A percentile compares a stretch with the other conserved stretches of the same genome.
These are phyloP conservation scores for Sthenelais limicola DNA, from an alignment of 2,888 invertebrate species.

Conservation along the genomic window DNA sequence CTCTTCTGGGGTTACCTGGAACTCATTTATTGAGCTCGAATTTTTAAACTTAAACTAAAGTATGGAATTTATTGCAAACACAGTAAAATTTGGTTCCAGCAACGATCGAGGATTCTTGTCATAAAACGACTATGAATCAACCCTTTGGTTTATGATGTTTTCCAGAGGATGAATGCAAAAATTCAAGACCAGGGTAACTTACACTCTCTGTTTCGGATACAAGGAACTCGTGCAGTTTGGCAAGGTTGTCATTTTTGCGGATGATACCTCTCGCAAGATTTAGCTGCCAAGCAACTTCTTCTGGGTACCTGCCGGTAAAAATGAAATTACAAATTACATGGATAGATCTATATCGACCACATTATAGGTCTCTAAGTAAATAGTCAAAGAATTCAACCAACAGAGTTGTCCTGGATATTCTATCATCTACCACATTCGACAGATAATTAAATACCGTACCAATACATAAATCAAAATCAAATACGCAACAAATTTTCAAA, in stretches of 20 bases:
- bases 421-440: neutral
- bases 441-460: neutral
- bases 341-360: no score
- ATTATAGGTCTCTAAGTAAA: no score
- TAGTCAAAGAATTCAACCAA: neutral
- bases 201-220: conserved; percentile 92
- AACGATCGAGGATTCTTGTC: no score
- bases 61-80: no score
- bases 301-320: conserved; percentile 82
- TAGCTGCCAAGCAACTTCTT: conserved; percentile 92
- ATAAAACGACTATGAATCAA: no score
- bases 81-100: no score
- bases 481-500: neutral
- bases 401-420: neutral
- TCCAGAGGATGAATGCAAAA: no score
- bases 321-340: neutral
- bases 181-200: conserved; percentile 56
- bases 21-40: no score
- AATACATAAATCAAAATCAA: neutral
- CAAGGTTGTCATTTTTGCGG: conserved; percentile 86
- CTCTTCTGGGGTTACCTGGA: no score
- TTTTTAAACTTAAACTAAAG: no score
- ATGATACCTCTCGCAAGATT: conserved; percentile 91
- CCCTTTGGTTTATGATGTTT: no score
- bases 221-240: conserved; percentile 92